phyloP scores from a whole-genome alignment of 2,888 invertebrate species.

The Epiblema foenella region DNA sequence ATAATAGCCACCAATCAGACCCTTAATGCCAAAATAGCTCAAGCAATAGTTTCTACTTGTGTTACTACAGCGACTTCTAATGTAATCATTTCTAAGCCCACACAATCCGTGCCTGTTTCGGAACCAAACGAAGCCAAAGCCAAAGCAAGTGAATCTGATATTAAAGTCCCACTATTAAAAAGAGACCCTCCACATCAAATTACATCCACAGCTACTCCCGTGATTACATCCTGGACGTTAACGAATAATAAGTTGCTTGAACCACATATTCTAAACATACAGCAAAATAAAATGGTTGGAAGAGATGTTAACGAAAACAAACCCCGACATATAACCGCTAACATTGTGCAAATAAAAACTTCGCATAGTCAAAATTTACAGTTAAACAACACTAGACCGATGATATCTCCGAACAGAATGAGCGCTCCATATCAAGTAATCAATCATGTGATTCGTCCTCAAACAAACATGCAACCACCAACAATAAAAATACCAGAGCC shows the following conservation, averaged over 20 bases:
- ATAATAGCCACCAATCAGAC: conserved; percentile 70
- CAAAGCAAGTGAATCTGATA: conserved; percentile 64
- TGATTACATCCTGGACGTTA: conserved; percentile 85
- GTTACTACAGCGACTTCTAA: conserved; percentile 71
- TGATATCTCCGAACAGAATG: conserved; percentile 67
- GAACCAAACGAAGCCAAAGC: conserved; percentile 68
- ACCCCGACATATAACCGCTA: conserved; percentile 69
- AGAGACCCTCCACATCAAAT: conserved; percentile 67
- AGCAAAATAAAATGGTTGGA: conserved; percentile 56
- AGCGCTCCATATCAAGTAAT: conserved; percentile 77
- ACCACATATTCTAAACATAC: conserved; percentile 70
- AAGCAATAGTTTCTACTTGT: conserved; percentile 63
- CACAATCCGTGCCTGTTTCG: conserved; percentile 53
- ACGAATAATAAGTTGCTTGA: conserved; percentile 78
- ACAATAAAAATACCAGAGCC: conserved; percentile 87
- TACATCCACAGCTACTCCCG: conserved; percentile 78
- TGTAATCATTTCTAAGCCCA: conserved; percentile 81
- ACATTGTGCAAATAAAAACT: conserved; percentile 78
- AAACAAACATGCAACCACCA: conserved; percentile 85
- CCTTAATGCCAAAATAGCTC: conserved; percentile 58
- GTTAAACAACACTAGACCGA: conserved; percentile 66
- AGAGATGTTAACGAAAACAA: conserved; percentile 70
- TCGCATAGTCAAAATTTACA: conserved; percentile 63
- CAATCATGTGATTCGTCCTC: conserved; percentile 72
- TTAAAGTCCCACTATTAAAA: conserved; percentile 67